Base-by-base conservation (phyloP, 2,888 invertebrate species). In the Pyrrhosoma nymphula region DNA sequence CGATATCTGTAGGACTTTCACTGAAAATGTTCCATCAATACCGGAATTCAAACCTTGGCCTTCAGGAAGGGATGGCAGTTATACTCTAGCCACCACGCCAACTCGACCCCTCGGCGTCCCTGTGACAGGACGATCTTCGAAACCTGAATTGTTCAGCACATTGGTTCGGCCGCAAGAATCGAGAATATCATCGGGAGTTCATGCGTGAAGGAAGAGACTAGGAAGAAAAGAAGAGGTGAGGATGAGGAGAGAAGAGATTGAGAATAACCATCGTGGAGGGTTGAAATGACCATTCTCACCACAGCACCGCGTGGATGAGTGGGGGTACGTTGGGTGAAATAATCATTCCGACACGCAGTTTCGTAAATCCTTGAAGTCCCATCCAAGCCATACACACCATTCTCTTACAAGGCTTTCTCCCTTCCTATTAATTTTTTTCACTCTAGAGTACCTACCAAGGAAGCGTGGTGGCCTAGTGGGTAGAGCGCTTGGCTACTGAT, bases 201-300 rank as follows among this genome's bases (percentile, higher is more conserved):
- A n/a, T n/a, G n/a, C n/a, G n/a, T n/a, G n/a, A n/a, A 47, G 4
- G 89, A 89, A 55, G 35, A 4, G 88, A 14, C 16, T 35, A 18
- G 39, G 88, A 39, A 35, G 47, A 20, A 30, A 55, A n/a, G n/a
- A n/a, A n/a, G 47, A 0, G 89, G 47, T 20, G 55, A 26, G 55
- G 88, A 47, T 23, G 88, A n/a, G 60, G 39, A 18, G 60, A n/a
- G 39, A 26, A 69, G 63, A 69, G 63, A 93, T 93, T 26, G 47
- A 69, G 63, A 63, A 39, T 69, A 18, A 55, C 2, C 30, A 16
- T 30, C 69, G 93, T 69, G 39, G 39, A 93, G 39, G 93, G 69
- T 39, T 30, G 39, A 56, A 93, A 69, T 93, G 93, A 63, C 69
- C 93, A 93, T 93, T 93, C 69, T 93, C 93, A 39, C 35, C 39